Percentiles rank a stretch among this genome's conserved stretches.
Conservation (phyloP, 2,113 vertebrate genomes). For the Alethe diademata region DNA sequence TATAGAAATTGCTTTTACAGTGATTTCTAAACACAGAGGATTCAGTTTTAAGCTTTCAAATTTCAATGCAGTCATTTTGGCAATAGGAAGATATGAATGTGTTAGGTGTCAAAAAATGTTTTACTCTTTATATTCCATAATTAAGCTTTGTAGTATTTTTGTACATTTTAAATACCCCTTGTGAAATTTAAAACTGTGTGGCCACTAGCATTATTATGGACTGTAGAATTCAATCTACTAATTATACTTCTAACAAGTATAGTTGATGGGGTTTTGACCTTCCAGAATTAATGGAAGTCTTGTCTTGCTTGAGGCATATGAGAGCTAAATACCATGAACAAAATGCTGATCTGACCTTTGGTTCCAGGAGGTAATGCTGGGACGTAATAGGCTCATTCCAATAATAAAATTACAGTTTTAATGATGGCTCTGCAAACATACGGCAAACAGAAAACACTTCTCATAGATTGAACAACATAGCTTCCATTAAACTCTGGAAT, state of each 20-base stretch:
- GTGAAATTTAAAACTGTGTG: background rate
- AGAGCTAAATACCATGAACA: background rate
- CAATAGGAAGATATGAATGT: conserved; percentile 35
- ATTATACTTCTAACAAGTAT: background rate
- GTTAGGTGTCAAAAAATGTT: background rate
- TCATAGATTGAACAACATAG: conserved; percentile 40
- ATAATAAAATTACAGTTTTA: conserved; percentile 58
- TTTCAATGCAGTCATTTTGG: conserved; percentile 9
- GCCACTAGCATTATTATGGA: background rate
- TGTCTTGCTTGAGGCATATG: background rate
- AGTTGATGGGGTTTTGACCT: conserved; percentile 16
- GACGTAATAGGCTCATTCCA: background rate
- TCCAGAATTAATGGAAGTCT: conserved; percentile 56
- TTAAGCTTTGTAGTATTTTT: background rate
- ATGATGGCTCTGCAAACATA: conserved; percentile 44
- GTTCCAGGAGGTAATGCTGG: background rate
- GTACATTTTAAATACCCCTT: background rate
- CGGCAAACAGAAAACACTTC: conserved; percentile 40
- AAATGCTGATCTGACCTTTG: conserved; percentile 48
- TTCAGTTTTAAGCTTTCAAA: conserved; percentile 32
- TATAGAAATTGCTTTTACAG: conserved; percentile 53
- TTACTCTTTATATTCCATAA: conserved; percentile 17
- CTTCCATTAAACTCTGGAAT: conserved; percentile 36
- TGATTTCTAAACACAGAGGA: conserved; percentile 50
- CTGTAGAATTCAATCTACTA: background rate